These are phyloP conservation scores for Heterohyrax brucei DNA, from an alignment of 2,797 vertebrate species.

Conservation along the genomic window DNA sequence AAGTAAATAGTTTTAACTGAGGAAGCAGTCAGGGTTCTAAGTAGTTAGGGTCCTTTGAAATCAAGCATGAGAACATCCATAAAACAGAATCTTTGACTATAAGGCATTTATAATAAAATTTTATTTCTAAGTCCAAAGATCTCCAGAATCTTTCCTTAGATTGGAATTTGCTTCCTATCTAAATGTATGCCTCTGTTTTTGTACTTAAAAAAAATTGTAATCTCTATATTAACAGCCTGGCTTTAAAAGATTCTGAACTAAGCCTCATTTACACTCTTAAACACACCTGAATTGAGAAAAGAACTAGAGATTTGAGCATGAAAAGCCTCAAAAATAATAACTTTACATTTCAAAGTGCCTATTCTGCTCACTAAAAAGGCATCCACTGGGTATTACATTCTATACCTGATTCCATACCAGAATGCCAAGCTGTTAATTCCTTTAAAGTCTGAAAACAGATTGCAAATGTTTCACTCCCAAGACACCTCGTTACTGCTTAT, in stretches of 20 bases:
- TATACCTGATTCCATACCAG: conserved; percentile 11
- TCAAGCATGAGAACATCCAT: conserved; percentile 19
- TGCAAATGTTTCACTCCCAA: conserved; percentile 33
- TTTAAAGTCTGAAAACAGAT: conserved; percentile 20
- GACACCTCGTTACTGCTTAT: conserved; percentile 13
- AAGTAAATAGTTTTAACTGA: conserved; percentile 1
- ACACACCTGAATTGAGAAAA: not conserved
- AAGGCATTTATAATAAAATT: conserved; percentile 46
- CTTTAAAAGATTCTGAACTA: conserved; percentile 21
- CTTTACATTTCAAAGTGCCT: not conserved
- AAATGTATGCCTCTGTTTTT: conserved; percentile 12
- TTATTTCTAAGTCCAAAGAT: conserved; percentile 53
- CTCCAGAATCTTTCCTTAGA: conserved; percentile 23
- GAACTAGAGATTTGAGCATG: not conserved
- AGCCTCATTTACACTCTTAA: not conserved
- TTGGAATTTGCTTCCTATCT: conserved; percentile 26
- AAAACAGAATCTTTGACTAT: conserved; percentile 9
- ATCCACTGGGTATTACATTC: not conserved
- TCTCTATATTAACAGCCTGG: conserved; percentile 50
- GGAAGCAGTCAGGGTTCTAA: not conserved
- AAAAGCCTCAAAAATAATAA: conserved; percentile 30
- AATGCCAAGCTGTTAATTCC: not conserved
- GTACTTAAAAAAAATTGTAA: conserved; percentile 40
- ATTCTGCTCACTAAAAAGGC: not conserved
- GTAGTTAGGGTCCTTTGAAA: conserved; percentile 1